Conservation (phyloP, 2,113 vertebrate species). For the Lamprologus ornatipinnis region DNA sequence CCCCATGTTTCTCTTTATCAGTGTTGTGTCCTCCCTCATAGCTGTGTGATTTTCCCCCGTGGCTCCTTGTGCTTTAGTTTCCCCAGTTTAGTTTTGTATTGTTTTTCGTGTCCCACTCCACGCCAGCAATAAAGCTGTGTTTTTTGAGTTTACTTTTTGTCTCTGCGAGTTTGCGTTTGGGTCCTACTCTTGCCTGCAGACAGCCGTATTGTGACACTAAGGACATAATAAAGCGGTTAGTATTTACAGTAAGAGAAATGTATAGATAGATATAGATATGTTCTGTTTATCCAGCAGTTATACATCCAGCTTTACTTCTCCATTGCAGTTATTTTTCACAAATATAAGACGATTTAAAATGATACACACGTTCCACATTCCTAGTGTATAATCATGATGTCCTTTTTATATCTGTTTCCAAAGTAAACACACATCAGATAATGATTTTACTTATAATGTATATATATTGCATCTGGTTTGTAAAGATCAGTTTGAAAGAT, state of each 20-base stretch:
- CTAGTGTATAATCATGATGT: not conserved
- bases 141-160: too few species aligned
- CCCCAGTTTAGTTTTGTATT: too few species aligned
- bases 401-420: not conserved
- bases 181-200: too few species aligned
- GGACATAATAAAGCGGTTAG: not conserved
- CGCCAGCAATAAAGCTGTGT: too few species aligned
- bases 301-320: not conserved
- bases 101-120: too few species aligned
- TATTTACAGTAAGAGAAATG: not conserved
- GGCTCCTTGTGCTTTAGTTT: too few species aligned
- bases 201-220: not conserved
- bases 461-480: not conserved
- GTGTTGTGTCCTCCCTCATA: too few species aligned
- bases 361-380: not conserved
- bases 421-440: not conserved
- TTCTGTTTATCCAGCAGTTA: not conserved
- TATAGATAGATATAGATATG: not conserved
- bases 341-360: not conserved
- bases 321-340: not conserved
- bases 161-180: too few species aligned
- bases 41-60: accelerated
- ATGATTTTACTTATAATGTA: not conserved
- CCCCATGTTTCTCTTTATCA: too few species aligned
- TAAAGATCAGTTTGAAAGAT: not conserved